A percentile compares a stretch with the other conserved stretches of the same genome.
phyloP scores from a whole-genome alignment of 1,140 invertebrate species.

The Drosophila lacertosa region DNA sequence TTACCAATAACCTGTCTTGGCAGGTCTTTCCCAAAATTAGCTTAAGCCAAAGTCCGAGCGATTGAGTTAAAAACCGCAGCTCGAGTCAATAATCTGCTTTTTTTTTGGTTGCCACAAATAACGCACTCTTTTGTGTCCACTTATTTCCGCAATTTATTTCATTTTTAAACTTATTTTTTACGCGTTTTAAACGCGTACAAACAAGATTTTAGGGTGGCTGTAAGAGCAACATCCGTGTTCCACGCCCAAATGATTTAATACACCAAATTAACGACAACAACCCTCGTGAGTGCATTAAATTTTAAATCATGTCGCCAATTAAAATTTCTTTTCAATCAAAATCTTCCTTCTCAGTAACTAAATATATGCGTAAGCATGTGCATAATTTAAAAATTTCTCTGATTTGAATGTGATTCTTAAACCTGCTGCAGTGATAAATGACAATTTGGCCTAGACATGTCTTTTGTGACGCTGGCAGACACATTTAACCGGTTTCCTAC shows the following conservation, averaged over 20 bases:
- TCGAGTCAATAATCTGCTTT: not conserved
- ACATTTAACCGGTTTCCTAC: slow-evolving; percentile 57
- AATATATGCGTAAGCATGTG: not conserved
- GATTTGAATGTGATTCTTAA: slow-evolving; percentile 16
- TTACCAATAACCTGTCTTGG: slow-evolving; percentile 11
- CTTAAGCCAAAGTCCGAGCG: not conserved
- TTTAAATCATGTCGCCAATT: not conserved
- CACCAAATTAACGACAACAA: not conserved
- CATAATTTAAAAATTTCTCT: slow-evolving; percentile 23
- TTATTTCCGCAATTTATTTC: slow-evolving; percentile 23
- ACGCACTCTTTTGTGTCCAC: slow-evolving; percentile 4
- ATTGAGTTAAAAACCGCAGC: not conserved
- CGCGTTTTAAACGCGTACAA: not conserved
- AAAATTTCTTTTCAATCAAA: not conserved
- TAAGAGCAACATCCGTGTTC: too few species aligned
- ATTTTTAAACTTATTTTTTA: not conserved
- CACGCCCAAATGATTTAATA: too few species aligned
- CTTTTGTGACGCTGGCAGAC: slow-evolving; percentile 17
- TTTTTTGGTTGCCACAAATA: not conserved
- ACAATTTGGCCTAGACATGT: slow-evolving; percentile 11
- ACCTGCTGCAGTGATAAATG: slow-evolving; percentile 2
- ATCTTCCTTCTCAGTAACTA: not conserved
- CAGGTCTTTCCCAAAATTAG: slow-evolving; percentile 18
- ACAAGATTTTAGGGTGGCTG: slow-evolving; percentile 9
- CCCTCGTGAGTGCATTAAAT: not conserved